Evolutionary conservation across 1,140 invertebrate genomes (phyloP).

Genomic region (Hyposmocoma kahamanoa): DNA sequence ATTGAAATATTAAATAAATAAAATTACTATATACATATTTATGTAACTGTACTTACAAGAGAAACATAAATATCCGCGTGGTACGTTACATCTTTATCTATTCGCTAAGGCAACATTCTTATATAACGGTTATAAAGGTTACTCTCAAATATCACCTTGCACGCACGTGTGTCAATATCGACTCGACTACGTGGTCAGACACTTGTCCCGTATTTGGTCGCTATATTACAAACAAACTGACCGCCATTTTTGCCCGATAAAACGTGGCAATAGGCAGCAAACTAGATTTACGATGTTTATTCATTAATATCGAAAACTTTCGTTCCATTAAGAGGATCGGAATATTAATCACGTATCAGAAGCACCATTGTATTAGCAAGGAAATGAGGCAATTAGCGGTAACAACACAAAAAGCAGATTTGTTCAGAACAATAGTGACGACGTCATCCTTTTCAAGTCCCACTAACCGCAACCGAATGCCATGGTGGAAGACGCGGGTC

Average conservation of each 20-base stretch:
- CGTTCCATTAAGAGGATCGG: slow-evolving; percentile 1
- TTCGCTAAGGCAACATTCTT: no score
- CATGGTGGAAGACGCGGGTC: not conserved
- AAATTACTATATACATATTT: no score
- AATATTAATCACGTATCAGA: slow-evolving; percentile 28
- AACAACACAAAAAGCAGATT: slow-evolving; percentile 37
- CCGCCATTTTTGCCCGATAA: slow-evolving; percentile 1
- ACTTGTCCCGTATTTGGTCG: not conserved
- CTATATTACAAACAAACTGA: slow-evolving; percentile 13
- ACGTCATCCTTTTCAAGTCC: slow-evolving; percentile 26
- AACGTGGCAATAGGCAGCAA: not conserved
- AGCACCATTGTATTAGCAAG: slow-evolving; percentile 26
- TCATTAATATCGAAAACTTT: slow-evolving; percentile 13
- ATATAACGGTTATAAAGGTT: no score
- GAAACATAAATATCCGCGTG: no score
- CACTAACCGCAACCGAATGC: not conserved
- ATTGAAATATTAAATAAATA: no score
- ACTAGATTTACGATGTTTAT: slow-evolving; percentile 12
- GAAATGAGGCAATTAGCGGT: slow-evolving; percentile 34
- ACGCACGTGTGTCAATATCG: slow-evolving; percentile 21
- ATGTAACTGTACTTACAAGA: no score
- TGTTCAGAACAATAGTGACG: slow-evolving; percentile 26
- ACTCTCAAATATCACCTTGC: slow-evolving; percentile 22
- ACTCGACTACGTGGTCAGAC: slow-evolving; percentile 11
- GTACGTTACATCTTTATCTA: no score